phyloP scores from a whole-genome alignment of 2,888 invertebrate genomes.

The Campaea margaritaria region DNA sequence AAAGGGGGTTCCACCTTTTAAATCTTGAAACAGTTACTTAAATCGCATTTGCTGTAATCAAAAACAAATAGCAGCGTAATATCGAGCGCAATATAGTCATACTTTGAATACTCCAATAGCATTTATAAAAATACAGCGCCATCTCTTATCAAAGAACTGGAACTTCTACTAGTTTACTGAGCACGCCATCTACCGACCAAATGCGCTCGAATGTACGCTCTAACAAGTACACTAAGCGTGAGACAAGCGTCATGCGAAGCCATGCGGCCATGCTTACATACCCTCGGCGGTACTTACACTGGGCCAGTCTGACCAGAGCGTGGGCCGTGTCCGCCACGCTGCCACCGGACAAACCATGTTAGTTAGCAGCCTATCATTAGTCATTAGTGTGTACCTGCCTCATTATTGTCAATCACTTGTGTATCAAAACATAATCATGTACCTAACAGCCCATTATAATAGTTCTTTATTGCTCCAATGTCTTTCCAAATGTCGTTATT shows the following conservation, averaged over 20 bases:
- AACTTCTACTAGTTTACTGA: not conserved
- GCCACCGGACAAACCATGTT: constrained; percentile 66
- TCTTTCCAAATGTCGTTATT: not conserved
- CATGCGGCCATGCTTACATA: constrained; percentile 44
- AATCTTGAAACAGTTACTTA: constrained; percentile 8
- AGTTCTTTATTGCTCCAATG: too few species aligned
- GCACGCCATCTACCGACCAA: constrained; percentile 8
- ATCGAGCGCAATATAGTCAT: constrained; percentile 12
- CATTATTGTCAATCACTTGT: constrained; percentile 16
- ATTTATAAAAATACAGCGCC: not conserved
- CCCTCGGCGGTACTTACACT: constrained; percentile 90
- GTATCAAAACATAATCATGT: not conserved
- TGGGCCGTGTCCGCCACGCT: constrained; percentile 90
- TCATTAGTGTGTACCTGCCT: constrained; percentile 20
- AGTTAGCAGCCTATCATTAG: constrained; percentile 48
- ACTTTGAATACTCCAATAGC: not conserved
- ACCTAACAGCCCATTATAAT: not conserved
- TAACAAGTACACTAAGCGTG: constrained; percentile 23
- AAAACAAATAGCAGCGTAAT: constrained; percentile 10
- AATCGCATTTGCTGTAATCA: constrained; percentile 12
- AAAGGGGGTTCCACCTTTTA: not conserved
- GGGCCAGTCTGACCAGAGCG: constrained; percentile 94
- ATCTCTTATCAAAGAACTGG: not conserved
- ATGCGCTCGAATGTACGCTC: constrained; percentile 20
- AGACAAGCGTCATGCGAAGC: constrained; percentile 54